Base-by-base conservation (phyloP, 2,888 invertebrate species). In the Drosophila barbarae region DNA sequence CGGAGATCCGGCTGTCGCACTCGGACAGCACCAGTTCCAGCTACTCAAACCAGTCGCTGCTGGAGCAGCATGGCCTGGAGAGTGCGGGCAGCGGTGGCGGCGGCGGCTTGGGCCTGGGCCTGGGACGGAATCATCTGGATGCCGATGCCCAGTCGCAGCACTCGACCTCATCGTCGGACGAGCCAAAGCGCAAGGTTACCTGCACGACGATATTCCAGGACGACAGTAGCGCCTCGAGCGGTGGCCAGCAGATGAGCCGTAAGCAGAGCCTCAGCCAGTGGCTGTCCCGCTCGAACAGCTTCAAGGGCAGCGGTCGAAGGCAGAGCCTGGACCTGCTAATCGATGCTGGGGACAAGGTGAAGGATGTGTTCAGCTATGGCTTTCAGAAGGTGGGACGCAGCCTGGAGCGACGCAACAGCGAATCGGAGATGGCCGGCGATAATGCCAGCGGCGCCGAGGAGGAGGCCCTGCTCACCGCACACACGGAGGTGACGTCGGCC, bases 281-380 rank as follows among this genome's bases (percentile, higher is more conserved):
- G 89, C 80, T 89, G 44, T 87, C 89, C 9, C 83, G 89, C 32
- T 89, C 89, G 47, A 89, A 88, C 55, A 89, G 89, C 74, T 86
- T 89, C 67, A 89, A 88, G 73, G 72, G 72, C 32, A 84, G 84
- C 18, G 81, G 88, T 60, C 90, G 94, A 51, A 90, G 95, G 26
- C 95, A 95, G 88, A 95, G 95, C 71, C 89, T 95, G 34, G 95
- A 95, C 80, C 93, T 94, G 65, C 86, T 95, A 26, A 91, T 95
- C 85, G 95, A 95, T 72, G 95, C 95, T 0, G 93, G 95, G 36
- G 95, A 95, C 88, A 93, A 93, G 84, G 93, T 95, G 68, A 95
- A 95, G 88, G 95, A 95, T 89, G 93, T 95, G 83, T 93, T 95
- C 74, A 92, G 91, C 56, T 95, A 95, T 87, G 95, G 95, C 85